Evolutionary conservation across 2,797 vertebrate species (phyloP), one percentile per base, ranked within the genome.

Genomic region (Acanthiza pusilla): DNA sequence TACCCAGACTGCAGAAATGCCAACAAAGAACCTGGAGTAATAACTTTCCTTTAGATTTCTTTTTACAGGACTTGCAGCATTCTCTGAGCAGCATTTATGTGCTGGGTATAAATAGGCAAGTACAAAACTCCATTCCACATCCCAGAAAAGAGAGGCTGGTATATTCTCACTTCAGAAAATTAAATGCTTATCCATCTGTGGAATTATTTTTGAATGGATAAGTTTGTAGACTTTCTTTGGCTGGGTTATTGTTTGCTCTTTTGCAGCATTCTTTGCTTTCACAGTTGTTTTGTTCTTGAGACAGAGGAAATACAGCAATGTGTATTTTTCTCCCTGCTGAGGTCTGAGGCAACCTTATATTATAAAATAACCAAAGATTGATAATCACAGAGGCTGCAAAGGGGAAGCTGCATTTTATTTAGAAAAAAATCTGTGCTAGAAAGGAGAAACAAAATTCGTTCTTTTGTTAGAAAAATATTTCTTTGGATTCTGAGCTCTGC

Each of bases 271-370:
- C 71, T 95, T 58, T 82, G 42, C 74, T 68, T 88, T 91, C 66
- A 45, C 38, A n/a, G 38, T 89, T 63, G 74, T 93, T 95, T 96
- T 94, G 29, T 66, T 86, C 72, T 85, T 82, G 70, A 71, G 74
- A 87, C 77, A 65, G 85, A 60, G 48, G 78, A 96, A 94, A 85
- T 89, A 54, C 67, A 93, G 83, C 74, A 89, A 57, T 70, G 67
- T 97, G 83, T 85, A 58, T 84, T 95, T 80, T 95, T 89, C 89
- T 93, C 65, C 84, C 94, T 84, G 74, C 79, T 94, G 91, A 95
- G 88, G 89, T 88, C 72, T 87, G 85, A 94, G 70, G 43, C 66
- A 84, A 72, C 74, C 78, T 90, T 86, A 80, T 72, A 92, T 87
- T 88, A 93, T 73, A 90, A 96, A 95, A 92, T 91, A 94, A 90